Evolutionary conservation across 2,113 vertebrate species (phyloP), one percentile per base, ranked within the genome.

Genomic region (Phaethon lepturus): DNA sequence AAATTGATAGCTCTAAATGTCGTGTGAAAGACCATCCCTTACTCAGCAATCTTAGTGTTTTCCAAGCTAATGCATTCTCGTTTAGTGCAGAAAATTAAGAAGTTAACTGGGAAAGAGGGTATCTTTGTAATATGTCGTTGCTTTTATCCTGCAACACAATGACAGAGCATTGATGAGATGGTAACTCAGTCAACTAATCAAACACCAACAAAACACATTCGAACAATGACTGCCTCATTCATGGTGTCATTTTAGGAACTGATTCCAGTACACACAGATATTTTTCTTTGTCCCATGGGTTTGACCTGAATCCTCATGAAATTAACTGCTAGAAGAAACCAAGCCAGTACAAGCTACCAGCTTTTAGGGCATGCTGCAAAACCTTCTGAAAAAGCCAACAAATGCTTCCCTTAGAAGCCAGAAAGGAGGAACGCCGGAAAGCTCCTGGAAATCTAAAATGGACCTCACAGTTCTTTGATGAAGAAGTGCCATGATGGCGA

Each of bases 151-250:
- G 45, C 62, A 91, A 47, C 55, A 91, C 80, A 96, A 76, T 91
- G 74, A 71, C 62, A 18, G 66, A 81, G 69, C 18, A 72, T 53
- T 90, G 87, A 94, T 52, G 63, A 95, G 87, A 90, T 55, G 42
- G 73, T 78, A 79, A 94, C 77, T 35, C 60, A 74, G 67, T 81
- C 84, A 90, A 77, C 90, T 94, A 91, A 95, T 93, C 63, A 67
- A 95, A 94, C 50, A 88, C n/a, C 86, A 97, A 91, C 84, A 93
- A 95, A 96, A 95, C 77, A 56, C 81, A 56, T 52, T 68, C 77
- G 60, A 90, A 95, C 91, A 96, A 91, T 55, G 87, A 93, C 58
- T 52, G 63, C 25, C 0, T 0, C 53, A 88, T 82, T 95, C 89
- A 77, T 5, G 11, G 53, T 86, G 74, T 62, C 77, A 90, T 95